Evolutionary conservation across 2,888 invertebrate species (phyloP).

Genomic region (Ceriagrion tenellum): DNA sequence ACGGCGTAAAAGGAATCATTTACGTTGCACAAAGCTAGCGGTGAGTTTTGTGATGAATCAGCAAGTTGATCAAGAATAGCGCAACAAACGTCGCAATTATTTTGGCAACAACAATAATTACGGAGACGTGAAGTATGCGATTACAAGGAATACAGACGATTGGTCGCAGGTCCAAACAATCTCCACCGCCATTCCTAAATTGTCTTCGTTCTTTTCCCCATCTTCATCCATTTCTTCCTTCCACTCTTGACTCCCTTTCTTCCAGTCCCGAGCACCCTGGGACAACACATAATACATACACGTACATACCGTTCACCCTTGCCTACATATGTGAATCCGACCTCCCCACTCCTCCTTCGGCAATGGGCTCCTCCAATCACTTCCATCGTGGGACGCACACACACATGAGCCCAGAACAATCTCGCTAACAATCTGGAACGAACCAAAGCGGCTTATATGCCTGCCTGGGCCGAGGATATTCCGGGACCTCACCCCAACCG

Average conservation of each 20-base stretch:
- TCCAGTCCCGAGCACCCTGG: neutral
- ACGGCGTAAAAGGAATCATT: too few relatives aligned
- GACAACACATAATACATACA: neutral
- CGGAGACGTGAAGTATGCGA: neutral
- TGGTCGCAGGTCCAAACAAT: neutral
- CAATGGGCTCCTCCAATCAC: conserved; percentile 22
- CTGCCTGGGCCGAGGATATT: neutral
- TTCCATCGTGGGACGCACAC: neutral
- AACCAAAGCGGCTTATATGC: conserved; percentile 60
- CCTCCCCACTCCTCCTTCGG: neutral
- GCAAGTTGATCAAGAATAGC: too few relatives aligned
- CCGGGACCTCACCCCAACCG: neutral
- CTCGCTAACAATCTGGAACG: conserved; percentile 66
- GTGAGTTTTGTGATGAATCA: too few relatives aligned
- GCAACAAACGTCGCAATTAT: neutral
- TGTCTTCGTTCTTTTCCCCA: neutral
- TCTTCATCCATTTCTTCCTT: neutral
- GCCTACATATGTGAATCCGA: neutral
- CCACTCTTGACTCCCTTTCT: neutral
- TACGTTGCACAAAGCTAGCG: too few relatives aligned
- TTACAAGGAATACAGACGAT: neutral
- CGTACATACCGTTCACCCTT: neutral
- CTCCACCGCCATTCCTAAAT: neutral
- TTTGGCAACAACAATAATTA: neutral
- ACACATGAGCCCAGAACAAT: conserved; percentile 51